Percentiles rank a stretch among this genome's conserved stretches.
Conservation (phyloP, 1,140 invertebrate species). For the Tribolium castaneum region DNA sequence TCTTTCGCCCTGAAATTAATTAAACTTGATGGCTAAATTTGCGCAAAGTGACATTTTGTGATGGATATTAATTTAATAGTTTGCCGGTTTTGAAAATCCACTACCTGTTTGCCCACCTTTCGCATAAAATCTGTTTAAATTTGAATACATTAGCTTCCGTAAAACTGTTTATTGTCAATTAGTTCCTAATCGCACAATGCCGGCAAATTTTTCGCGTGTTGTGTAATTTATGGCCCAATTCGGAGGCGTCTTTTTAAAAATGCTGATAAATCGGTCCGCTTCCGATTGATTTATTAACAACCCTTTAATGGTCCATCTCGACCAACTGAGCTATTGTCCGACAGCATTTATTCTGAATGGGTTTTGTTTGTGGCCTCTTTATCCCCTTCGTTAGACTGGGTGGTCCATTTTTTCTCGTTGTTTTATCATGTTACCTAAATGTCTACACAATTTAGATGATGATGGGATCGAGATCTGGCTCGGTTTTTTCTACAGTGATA, state of each 20-base stretch:
- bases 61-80: not conserved
- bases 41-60: not conserved
- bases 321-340: slow-evolving; percentile 11
- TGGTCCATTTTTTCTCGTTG: slow-evolving; percentile 40
- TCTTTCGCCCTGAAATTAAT: no score
- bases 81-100: not conserved
- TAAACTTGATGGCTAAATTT: no score
- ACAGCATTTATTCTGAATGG: slow-evolving; percentile 29
- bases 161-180: not conserved
- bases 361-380: slow-evolving; percentile 36
- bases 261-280: slow-evolving; percentile 14
- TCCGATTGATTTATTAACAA: slow-evolving; percentile 34
- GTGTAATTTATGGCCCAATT: not conserved
- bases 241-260: slow-evolving; percentile 3
- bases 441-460: slow-evolving; percentile 30
- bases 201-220: slow-evolving; percentile 10
- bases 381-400: slow-evolving; percentile 25
- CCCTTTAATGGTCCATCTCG: slow-evolving; percentile 29
- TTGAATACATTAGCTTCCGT: not conserved
- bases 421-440: slow-evolving; percentile 31
- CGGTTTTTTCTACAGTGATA: not conserved
- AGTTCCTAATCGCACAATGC: not conserved
- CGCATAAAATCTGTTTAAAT: not conserved
- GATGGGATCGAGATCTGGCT: not conserved
- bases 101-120: not conserved